phyloP scores from a whole-genome alignment of 2,113 vertebrate genomes.

The Nothocercus nigrocapillus region DNA sequence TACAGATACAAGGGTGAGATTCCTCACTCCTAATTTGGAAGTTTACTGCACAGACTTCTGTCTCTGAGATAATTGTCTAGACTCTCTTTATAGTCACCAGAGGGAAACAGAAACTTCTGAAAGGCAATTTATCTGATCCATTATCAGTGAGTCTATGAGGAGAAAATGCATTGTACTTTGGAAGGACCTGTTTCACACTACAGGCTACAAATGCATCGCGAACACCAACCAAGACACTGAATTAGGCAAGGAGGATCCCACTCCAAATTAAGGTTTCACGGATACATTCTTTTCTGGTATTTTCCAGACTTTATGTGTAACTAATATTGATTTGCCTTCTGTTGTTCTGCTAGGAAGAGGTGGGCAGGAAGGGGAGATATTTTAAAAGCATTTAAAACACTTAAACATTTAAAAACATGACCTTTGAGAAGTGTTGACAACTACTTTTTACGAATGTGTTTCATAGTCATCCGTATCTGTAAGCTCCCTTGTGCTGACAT shows the following conservation, averaged over 20 bases:
- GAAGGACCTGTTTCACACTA: not conserved
- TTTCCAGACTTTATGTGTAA: not conserved
- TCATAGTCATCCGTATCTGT: not conserved
- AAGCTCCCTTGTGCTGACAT: not conserved
- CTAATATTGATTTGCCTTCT: not conserved
- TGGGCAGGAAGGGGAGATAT: not conserved
- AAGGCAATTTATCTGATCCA: not conserved
- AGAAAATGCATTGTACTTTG: not conserved
- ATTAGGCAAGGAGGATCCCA: not conserved
- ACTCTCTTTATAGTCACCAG: not conserved
- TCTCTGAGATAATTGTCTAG: conserved; percentile 23
- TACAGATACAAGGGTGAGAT: not conserved
- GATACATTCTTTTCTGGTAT: not conserved
- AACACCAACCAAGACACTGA: not conserved
- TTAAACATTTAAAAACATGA: not conserved
- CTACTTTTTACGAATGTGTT: not conserved
- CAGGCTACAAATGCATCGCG: not conserved
- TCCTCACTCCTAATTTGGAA: not conserved
- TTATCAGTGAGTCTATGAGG: not conserved
- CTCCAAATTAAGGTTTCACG: not conserved
- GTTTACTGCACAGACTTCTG: not conserved
- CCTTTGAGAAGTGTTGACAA: not conserved
- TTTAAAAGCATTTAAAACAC: not conserved
- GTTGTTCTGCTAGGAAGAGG: not conserved
- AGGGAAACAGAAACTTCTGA: conserved; percentile 4